phyloP scores from a whole-genome alignment of 2,113 vertebrate genomes.

The Oreochromis tanganicae region DNA sequence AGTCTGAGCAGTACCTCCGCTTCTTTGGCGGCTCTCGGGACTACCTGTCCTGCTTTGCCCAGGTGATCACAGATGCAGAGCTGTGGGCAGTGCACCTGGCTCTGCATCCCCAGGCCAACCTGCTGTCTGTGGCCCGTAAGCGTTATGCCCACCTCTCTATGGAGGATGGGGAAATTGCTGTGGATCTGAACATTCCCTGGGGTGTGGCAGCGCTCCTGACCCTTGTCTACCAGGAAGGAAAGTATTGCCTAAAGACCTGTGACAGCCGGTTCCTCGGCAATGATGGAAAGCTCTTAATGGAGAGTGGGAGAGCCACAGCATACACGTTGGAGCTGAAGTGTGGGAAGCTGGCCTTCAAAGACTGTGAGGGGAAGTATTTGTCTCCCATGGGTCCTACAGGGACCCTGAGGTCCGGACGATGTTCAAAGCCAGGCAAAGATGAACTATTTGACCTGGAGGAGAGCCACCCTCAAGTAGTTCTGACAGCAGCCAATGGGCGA shows the following conservation, averaged over 20 bases:
- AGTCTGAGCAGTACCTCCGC: conserved; percentile 83
- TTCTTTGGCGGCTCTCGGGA: conserved; percentile 89
- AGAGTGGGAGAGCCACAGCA: conserved; percentile 74
- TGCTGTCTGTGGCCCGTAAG: conserved; percentile 87
- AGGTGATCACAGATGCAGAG: conserved; percentile 80
- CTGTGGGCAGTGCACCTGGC: conserved; percentile 93
- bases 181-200: conserved; percentile 89
- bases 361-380: conserved; percentile 90
- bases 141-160: conserved; percentile 87
- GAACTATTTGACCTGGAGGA: conserved; percentile 96
- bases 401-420: conserved; percentile 87
- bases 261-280: conserved; percentile 88
- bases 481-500: conserved; percentile 84
- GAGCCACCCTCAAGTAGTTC: conserved; percentile 93
- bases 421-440: conserved; percentile 89
- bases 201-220: conserved; percentile 90
- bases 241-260: conserved; percentile 87
- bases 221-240: conserved; percentile 84
- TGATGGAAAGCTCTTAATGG: conserved; percentile 80
- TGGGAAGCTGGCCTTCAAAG: conserved; percentile 92
- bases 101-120: conserved; percentile 90
- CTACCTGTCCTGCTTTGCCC: conserved; percentile 89
- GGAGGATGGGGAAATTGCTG: conserved; percentile 83
- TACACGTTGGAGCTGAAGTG: conserved; percentile 92
- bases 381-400: conserved; percentile 87